These are phyloP conservation scores for Oreochromis tanganicae DNA, from an alignment of 2,113 vertebrate genomes.

Conservation along the genomic window DNA sequence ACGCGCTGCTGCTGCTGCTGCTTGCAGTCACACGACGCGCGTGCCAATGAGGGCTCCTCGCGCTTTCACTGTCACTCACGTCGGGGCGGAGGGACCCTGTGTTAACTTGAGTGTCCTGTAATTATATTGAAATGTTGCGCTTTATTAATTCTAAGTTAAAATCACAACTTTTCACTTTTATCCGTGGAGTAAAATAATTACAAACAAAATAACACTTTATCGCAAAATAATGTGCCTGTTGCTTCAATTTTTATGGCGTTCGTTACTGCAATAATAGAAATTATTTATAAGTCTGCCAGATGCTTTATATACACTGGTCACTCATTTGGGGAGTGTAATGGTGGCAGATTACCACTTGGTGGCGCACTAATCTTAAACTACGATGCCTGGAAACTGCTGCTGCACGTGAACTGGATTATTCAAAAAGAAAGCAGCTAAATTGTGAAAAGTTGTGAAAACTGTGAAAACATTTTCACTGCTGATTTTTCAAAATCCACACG, in stretches of 20 bases:
- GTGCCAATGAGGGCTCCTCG: constrained; percentile 12
- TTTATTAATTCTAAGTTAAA: not conserved
- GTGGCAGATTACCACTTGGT: constrained; percentile 3
- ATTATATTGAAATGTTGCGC: not conserved
- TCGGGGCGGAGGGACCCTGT: not conserved
- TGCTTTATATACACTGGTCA: not conserved
- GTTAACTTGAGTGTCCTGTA: not conserved
- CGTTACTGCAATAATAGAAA: not conserved
- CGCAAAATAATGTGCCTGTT: not conserved
- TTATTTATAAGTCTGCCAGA: not conserved
- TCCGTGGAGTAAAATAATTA: not conserved
- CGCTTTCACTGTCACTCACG: constrained; percentile 33
- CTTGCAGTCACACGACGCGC: constrained; percentile 1
- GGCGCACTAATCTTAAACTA: constrained; percentile 41
- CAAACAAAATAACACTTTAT: not conserved
- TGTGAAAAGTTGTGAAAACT: not conserved
- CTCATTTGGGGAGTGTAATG: not conserved
- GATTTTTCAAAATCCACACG: not conserved
- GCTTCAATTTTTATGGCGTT: not conserved
- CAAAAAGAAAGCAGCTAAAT: not conserved
- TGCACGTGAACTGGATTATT: not conserved
- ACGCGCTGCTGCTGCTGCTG: constrained; percentile 19
- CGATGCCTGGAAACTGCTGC: not conserved
- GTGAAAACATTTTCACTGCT: not conserved
- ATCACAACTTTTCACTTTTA: not conserved